phyloP scores from a whole-genome alignment of 30 jellyfish, hydroid and myxozoan species.

The Haliclystus octoradiatus region DNA sequence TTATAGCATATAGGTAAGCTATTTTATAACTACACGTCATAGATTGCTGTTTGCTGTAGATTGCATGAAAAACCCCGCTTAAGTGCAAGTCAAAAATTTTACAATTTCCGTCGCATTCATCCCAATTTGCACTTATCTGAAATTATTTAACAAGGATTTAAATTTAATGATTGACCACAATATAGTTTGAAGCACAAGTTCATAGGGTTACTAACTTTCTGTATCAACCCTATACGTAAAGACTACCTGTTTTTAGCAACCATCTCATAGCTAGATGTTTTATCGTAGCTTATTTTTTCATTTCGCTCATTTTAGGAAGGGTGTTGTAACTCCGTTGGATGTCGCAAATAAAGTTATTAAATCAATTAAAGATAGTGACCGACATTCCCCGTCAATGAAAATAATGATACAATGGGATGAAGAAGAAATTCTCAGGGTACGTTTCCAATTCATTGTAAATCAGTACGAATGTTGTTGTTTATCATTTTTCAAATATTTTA shows the following conservation, averaged over 20 bases:
- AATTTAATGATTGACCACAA: too few relatives aligned
- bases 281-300: background rate
- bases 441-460: too few relatives aligned
- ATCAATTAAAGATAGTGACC: constrained; percentile 42
- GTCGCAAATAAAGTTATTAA: constrained; percentile 63
- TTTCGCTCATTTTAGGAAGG: constrained; percentile 27
- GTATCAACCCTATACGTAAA: background rate
- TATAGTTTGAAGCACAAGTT: too few relatives aligned
- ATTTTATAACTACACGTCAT: background rate
- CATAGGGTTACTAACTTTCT: background rate
- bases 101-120: too few relatives aligned
- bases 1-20: constrained; percentile 56
- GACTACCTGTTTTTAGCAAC: too few relatives aligned
- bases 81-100: too few relatives aligned
- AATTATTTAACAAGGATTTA: too few relatives aligned
- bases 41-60: background rate
- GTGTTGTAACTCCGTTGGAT: constrained; percentile 77
- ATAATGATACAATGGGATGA: constrained; percentile 46
- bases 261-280: too few relatives aligned
- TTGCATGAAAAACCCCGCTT: too few relatives aligned
- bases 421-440: constrained; percentile 52
- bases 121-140: too few relatives aligned
- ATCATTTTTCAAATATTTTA: background rate
- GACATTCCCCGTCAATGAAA: constrained; percentile 36
- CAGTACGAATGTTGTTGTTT: background rate